These are phyloP conservation scores for Netelia virgata DNA, from an alignment of 2,888 invertebrate species.

Conservation along the genomic window DNA sequence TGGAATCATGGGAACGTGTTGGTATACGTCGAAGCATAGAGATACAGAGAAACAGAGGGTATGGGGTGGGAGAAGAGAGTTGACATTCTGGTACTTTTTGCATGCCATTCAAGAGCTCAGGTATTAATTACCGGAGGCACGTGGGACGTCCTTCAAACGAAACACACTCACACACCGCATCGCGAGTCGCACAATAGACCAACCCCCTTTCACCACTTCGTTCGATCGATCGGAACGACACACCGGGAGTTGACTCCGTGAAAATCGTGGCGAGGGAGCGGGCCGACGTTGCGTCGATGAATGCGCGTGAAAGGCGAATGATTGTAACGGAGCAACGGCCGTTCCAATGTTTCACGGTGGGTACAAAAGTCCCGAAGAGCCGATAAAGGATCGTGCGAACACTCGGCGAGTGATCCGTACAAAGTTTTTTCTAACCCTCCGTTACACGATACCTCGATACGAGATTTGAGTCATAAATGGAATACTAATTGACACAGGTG, in stretches of 20 bases:
- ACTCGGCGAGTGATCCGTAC: not conserved
- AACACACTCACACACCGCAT: too few species aligned
- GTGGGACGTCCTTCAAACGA: too few species aligned
- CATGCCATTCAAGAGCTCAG: conserved; percentile 65
- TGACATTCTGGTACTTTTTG: conserved; percentile 41
- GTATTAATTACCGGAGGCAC: conserved; percentile 68
- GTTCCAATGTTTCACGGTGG: not conserved
- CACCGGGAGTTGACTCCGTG: too few species aligned
- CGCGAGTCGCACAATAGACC: too few species aligned
- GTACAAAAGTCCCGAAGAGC: conserved; percentile 6
- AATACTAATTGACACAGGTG: conserved; percentile 79
- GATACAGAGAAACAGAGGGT: not conserved
- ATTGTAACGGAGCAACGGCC: conserved; percentile 8
- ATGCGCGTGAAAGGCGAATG: conserved; percentile 13
- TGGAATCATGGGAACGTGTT: conserved; percentile 18
- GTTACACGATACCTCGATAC: conserved; percentile 1
- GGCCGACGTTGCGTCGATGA: not conserved
- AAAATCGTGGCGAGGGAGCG: too few species aligned
- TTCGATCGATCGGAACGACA: too few species aligned
- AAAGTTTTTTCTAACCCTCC: conserved; percentile 63
- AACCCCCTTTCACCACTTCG: too few species aligned
- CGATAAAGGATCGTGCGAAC: not conserved
- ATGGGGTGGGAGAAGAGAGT: not conserved
- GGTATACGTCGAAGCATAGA: conserved; percentile 22
- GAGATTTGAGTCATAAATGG: conserved; percentile 75